Base-by-base conservation (phyloP, 2,113 vertebrate genomes). In the Colossoma macropomum region DNA sequence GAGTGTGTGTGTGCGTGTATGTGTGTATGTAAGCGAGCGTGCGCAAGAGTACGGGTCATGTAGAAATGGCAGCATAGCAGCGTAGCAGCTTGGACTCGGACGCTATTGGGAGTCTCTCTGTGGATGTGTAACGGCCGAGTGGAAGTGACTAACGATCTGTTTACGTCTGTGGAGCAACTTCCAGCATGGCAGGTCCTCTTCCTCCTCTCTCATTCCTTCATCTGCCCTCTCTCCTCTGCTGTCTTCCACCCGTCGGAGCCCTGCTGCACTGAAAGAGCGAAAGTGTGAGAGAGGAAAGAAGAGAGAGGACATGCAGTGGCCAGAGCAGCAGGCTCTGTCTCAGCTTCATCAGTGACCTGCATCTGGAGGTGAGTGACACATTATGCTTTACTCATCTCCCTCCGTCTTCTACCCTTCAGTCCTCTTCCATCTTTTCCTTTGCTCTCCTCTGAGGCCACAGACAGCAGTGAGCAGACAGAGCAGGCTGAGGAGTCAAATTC, bases 291-390 rank as follows among this genome's bases (percentile, higher is more conserved):
- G 62, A 68, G 71, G 23, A 56, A 66, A 30, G 23, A 38, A 70
- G 30, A 83, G 30, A 83, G 65, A n/a, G 77, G 78, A 84, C 80
- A 83, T 80, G 86, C 41, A 21, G 76, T 76, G 86, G 85, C 38
- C 82, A 77, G 79, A 79, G 73, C 48, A 52, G 77, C 71, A 56
- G 66, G 56, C 65, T 82, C 77, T 65, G 69, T 80, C 66, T 80
- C 81, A 80, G 59, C 81, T 56, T 48, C 65, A 45, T 72, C 83
- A 87, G 56, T 87, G 85, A 87, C 76, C 63, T 30, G 41, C 79
- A 82, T 77, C 81, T 75, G 86, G 77, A 85, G 81, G 86, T 86
- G 80, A 86, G 84, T 71, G 68, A 38, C 66, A 69, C 34, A 41
- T 23, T 1, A 7, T n/a, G 66, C 41, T 34, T 69, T 21, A 23